Conservation (phyloP, 2,113 vertebrate species). For the Sinocyclocheilus maitianheensis region DNA sequence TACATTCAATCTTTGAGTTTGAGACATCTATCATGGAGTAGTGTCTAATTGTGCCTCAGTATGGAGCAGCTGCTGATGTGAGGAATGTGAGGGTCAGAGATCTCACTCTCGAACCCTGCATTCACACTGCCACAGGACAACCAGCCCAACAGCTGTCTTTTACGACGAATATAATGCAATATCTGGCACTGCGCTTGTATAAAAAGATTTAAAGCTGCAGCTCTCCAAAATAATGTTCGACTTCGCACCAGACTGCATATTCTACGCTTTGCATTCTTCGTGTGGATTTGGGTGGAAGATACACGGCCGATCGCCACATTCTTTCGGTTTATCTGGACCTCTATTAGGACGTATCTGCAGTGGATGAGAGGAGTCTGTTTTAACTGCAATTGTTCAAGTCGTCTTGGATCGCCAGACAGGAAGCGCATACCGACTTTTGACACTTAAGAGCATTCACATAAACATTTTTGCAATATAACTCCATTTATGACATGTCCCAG, state of each 20-base stretch:
- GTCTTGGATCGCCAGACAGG: conserved; percentile 63
- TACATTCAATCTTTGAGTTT: background rate
- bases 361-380: conserved; percentile 35
- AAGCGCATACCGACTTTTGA: conserved; percentile 66
- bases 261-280: conserved; percentile 41
- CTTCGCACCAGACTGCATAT: conserved; percentile 56
- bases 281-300: conserved; percentile 12
- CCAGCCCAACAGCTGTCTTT: conserved; percentile 61
- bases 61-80: conserved; percentile 9
- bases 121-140: conserved; percentile 27
- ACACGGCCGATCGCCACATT: conserved; percentile 22
- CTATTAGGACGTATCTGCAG: conserved; percentile 42
- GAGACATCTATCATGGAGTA: background rate
- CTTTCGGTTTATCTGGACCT: conserved; percentile 40
- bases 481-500: conserved; percentile 9
- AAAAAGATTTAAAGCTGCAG: conserved; percentile 53
- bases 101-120: conserved; percentile 50
- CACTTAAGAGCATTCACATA: conserved; percentile 40
- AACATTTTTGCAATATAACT: conserved; percentile 19
- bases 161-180: conserved; percentile 52
- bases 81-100: conserved; percentile 67
- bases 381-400: conserved; percentile 39
- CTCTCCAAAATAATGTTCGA: conserved; percentile 51
- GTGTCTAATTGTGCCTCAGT: background rate
- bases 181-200: conserved; percentile 41